A percentile compares a stretch with the other conserved stretches of the same genome.
Conservation (phyloP, 2,888 invertebrate genomes). For the Taenaris catops region DNA sequence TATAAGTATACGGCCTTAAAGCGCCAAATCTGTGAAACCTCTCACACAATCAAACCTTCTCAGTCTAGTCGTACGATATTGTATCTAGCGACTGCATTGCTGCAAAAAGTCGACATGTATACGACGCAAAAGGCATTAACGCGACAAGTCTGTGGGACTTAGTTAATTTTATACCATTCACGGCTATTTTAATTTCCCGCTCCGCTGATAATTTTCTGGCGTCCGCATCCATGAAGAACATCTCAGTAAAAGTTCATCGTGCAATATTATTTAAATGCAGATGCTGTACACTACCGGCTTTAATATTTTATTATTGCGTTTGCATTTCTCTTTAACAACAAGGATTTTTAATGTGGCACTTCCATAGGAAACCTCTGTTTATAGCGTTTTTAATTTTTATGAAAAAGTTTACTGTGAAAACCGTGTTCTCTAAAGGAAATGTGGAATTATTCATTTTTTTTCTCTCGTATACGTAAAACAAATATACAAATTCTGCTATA, state of each 20-base stretch:
- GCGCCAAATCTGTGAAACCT: no score
- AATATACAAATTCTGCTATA: no score
- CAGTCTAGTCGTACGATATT: no score
- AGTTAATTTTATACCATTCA: slow-evolving; percentile 73
- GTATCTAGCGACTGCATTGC: no score
- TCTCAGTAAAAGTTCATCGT: slow-evolving; percentile 48
- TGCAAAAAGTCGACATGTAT: no score
- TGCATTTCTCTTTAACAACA: slow-evolving; percentile 2
- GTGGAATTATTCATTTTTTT: no score
- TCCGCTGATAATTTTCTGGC: slow-evolving; percentile 67
- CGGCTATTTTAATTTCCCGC: slow-evolving; percentile 72
- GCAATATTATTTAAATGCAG: slow-evolving; percentile 53
- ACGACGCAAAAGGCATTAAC: slow-evolving; percentile 47
- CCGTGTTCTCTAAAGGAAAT: no score
- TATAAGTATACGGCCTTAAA: no score
- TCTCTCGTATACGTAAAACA: no score
- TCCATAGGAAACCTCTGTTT: slow-evolving; percentile 1
- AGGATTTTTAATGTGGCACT: background rate
- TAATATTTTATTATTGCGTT: slow-evolving; percentile 14
- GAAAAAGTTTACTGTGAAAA: background rate
- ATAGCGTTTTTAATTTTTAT: background rate
- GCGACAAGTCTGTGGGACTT: slow-evolving; percentile 35
- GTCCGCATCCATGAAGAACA: slow-evolving; percentile 55
- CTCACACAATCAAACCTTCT: no score
- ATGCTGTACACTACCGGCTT: slow-evolving; percentile 27